Evolutionary conservation across 2,797 vertebrate species (phyloP).

Genomic region (Buphagus erythrorhynchus): DNA sequence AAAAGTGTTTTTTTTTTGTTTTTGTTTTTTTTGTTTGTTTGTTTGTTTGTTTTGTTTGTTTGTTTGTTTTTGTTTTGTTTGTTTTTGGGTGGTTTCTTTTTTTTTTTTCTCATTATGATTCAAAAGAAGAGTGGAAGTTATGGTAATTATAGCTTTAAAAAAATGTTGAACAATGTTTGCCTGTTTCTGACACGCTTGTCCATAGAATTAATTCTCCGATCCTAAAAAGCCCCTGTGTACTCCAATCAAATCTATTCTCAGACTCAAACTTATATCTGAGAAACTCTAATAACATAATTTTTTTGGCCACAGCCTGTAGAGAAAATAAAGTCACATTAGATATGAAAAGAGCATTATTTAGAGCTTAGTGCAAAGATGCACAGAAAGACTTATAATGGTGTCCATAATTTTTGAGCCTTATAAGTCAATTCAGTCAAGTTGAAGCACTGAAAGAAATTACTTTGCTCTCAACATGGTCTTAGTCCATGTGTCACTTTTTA

Average conservation of each 20-base stretch:
- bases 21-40: background rate
- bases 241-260: background rate
- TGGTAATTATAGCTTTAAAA: background rate
- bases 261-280: background rate
- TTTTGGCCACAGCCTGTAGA: background rate
- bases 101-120: background rate
- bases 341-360: background rate
- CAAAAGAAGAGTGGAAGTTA: background rate
- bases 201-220: background rate
- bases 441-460: background rate
- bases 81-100: no score
- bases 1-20: background rate
- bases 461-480: background rate
- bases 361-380: background rate
- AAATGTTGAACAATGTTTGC: background rate
- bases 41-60: no score
- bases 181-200: background rate
- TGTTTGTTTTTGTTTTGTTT: no score
- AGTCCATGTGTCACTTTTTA: background rate
- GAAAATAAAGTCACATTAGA: background rate
- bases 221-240: rapidly evolving
- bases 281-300: background rate
- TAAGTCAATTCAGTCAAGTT: background rate
- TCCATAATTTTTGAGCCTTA: background rate
- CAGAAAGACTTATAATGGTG: background rate